Conservation (phyloP, 2,888 invertebrate genomes). For the Leucoma salicis region DNA sequence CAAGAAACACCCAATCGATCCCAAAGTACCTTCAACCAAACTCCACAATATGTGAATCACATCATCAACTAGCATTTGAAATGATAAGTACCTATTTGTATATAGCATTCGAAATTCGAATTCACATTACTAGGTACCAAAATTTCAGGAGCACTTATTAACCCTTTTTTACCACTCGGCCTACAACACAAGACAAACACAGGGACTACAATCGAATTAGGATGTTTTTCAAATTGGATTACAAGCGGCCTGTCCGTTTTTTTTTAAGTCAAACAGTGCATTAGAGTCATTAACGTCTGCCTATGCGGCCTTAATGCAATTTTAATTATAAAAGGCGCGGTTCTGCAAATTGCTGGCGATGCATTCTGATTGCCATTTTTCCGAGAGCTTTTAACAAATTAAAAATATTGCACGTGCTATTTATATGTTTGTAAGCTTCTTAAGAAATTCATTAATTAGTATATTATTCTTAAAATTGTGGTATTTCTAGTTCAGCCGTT, state of each 20-base stretch:
- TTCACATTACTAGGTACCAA: neutral
- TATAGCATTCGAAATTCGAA: no score
- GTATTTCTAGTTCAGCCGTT: no score
- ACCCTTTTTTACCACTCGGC: conserved; percentile 15
- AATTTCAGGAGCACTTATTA: conserved; percentile 7
- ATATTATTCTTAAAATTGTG: no score
- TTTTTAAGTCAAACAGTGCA: conserved; percentile 65
- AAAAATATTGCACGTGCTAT: conserved; percentile 48
- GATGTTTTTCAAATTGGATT: conserved; percentile 56
- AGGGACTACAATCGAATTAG: conserved; percentile 40
- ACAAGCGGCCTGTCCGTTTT: conserved; percentile 56
- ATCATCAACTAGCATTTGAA: no score
- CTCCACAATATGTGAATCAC: no score
- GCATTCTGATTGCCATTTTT: conserved; percentile 78
- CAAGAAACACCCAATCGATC: no score
- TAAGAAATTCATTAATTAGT: no score
- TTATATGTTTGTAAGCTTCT: no score
- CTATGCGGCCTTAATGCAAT: conserved; percentile 76
- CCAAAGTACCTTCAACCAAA: no score
- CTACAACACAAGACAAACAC: conserved; percentile 30
- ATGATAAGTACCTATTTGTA: no score
- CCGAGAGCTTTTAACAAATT: conserved; percentile 76
- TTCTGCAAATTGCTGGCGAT: conserved; percentile 60
- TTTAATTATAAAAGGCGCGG: conserved; percentile 80
- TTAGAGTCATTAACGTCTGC: conserved; percentile 63